Base-by-base conservation (phyloP, 2,888 invertebrate species). In the Teleiodes luculella region DNA sequence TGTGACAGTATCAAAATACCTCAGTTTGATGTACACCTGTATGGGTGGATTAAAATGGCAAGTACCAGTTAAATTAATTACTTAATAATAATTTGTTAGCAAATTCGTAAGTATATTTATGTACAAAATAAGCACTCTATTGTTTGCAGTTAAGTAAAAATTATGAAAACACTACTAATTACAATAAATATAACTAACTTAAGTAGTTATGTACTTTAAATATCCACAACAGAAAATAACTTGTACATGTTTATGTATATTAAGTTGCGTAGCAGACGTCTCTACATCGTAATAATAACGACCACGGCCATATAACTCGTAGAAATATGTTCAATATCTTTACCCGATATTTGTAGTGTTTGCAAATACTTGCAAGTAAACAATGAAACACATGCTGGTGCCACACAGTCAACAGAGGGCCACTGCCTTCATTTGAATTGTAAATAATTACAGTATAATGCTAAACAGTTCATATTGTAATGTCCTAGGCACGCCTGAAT, bases 401-500 rank as follows among this genome's bases (percentile, higher is more conserved):
- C 18, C 18, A 11, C 14, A 37, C 39, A 41, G 30, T 24, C n/a
- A 13, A 46, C 30, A 11, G 30, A 46, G 46, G 46, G 16, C 31
- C 31, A 47, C 47, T 41, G 14, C 33, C 35, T 56, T 54, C 53
- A 63, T 66, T 62, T 61, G 63, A 63, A 66, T 66, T 67, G 65
- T 62, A 65, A 65, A 65, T 67, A 56, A 28, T 30, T 33, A 36
- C 54, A 41, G 33, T 47, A 20, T 46, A 16, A 47, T 35, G 37
- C 45, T 35, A 43, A 28, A 47, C 28, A 48, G 33, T 39, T 48
- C 13, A 47, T 36, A 35, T 37, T 52, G 47, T 47, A 52, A 35
- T 47, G 43, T 52, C 33, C 45, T 48, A 49, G 50, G 54, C 56
- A 58, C 58, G 58, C 52, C 39, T 52, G 28, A 36, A 28, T 52